Base-by-base conservation (phyloP, 2,888 invertebrate species). In the Frankliniella fusca region DNA sequence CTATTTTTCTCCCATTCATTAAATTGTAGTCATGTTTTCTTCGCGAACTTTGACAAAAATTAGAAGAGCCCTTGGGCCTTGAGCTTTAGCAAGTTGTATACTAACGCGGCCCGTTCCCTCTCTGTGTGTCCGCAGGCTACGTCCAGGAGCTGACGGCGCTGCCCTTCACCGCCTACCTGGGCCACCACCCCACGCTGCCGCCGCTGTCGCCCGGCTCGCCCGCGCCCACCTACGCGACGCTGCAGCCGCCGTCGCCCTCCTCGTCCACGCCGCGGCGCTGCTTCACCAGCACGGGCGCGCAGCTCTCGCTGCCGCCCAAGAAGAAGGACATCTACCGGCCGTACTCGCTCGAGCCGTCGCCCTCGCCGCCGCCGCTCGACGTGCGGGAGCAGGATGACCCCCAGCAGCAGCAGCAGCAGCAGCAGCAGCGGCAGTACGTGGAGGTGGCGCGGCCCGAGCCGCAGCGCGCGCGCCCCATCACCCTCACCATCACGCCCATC, bases 321-420 rank as follows among this genome's bases (percentile, higher is more conserved):
- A 96, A 96, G 88, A 95, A 96, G 88, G 96, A 96, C 88, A 95
- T 96, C 86, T 96, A 96, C 88, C 91, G 96, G 84, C 96, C 96
- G 0, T 96, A 96, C 89, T 95, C 95, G 84, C 89, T 94, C 84
- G 94, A 93, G 70, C 70, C 70, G 70, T 76, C 70, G 70, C 23
- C 70, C 11, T 76, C 70, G 27, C 70, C 70, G 27, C 81, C 38
- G 38, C 61, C 80, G 70, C 79, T 65, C 10, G 81, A 80, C 80
- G 81, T 80, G 20, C 80, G 80, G 48, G 80, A 80, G 81, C 76
- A 81, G 81, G 81, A 81, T 15, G 81, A 10, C 20, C 54, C 54
- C 61, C 23, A 50, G 15, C 50, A n/a, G n/a, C 27, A 49, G 38
- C n/a, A 28, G n/a, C 23, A 50, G 15, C 50, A n/a, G n/a, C 27